These are phyloP conservation scores for Addax nasomaculatus DNA, from an alignment of 2,113 vertebrate species.

Conservation along the genomic window DNA sequence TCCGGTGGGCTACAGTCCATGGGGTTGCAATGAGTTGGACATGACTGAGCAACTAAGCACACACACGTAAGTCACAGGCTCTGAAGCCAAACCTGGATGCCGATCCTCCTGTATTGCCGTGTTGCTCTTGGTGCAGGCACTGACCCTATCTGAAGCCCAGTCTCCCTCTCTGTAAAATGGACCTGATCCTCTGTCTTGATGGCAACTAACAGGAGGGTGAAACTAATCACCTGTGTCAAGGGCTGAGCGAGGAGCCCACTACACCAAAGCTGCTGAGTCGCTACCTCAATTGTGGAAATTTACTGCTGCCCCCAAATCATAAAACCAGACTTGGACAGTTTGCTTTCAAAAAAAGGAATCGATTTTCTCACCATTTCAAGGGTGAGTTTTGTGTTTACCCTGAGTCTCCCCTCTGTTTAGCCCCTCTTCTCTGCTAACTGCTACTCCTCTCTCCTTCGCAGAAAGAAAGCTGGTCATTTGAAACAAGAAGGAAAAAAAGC, in stretches of 20 bases:
- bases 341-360: not conserved
- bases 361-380: not conserved
- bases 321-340: too few species aligned
- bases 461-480: not conserved
- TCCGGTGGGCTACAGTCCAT: not conserved
- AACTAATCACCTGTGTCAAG: rapidly evolving
- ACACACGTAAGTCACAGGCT: not conserved
- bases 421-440: not conserved
- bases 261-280: rapidly evolving
- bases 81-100: not conserved
- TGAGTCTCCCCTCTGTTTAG: too few species aligned
- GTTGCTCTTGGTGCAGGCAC: not conserved
- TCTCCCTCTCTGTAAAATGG: not conserved
- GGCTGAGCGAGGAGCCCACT: rapidly evolving
- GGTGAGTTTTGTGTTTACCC: not conserved
- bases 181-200: not conserved
- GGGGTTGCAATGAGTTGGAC: not conserved
- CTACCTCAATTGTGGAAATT: rapidly evolving
- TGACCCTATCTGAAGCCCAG: not conserved
- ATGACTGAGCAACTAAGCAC: not conserved
- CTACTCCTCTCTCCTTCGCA: not conserved
- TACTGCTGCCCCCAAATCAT: not conserved
- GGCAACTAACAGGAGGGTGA: rapidly evolving
- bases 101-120: rapidly evolving
- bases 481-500: not conserved